Percentiles rank a stretch among this genome's conserved stretches.
Conservation (phyloP, 2,888 invertebrate species). For the Drosophila niveifrons region DNA sequence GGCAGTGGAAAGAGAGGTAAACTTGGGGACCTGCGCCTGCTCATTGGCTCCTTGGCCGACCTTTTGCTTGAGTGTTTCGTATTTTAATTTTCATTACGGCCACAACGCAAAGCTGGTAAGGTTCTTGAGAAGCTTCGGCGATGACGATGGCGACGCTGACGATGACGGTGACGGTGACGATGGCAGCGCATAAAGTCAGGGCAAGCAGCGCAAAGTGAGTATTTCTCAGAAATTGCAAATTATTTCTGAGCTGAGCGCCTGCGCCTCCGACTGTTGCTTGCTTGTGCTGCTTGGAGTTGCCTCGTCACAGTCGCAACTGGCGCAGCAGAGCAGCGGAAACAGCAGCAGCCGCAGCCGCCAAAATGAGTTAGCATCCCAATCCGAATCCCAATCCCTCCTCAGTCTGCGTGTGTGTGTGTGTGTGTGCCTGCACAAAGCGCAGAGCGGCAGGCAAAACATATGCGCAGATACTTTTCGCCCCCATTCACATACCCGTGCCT, state of each 20-base stretch:
- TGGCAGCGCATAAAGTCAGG: constrained; percentile 66
- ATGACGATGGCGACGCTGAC: constrained; percentile 22
- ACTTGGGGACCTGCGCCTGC: constrained; percentile 53
- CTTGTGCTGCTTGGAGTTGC: constrained; percentile 35
- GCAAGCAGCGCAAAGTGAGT: constrained; percentile 70
- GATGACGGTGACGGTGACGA: constrained; percentile 15
- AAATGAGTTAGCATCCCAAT: constrained; percentile 81
- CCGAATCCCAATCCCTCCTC: constrained; percentile 58
- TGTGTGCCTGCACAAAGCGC: constrained; percentile 49
- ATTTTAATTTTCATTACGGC: constrained; percentile 82
- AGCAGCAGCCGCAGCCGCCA: constrained; percentile 62
- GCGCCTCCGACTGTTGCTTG: constrained; percentile 50
- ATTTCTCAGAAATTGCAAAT: constrained; percentile 84
- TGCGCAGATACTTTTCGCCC: constrained; percentile 69
- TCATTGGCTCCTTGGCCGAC: constrained; percentile 74
- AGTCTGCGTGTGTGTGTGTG: constrained; percentile 35
- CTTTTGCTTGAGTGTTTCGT: constrained; percentile 75
- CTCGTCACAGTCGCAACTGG: constrained; percentile 59
- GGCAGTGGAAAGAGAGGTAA: background rate
- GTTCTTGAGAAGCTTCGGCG: constrained; percentile 75
- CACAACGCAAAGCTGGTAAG: constrained; percentile 58
- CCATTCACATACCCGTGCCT: constrained; percentile 69
- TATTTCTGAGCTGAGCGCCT: constrained; percentile 81
- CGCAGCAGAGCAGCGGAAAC: constrained; percentile 43
- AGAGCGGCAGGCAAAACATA: constrained; percentile 58